phyloP scores from a whole-genome alignment of 2,888 invertebrate genomes.

The Phalera bucephala region DNA sequence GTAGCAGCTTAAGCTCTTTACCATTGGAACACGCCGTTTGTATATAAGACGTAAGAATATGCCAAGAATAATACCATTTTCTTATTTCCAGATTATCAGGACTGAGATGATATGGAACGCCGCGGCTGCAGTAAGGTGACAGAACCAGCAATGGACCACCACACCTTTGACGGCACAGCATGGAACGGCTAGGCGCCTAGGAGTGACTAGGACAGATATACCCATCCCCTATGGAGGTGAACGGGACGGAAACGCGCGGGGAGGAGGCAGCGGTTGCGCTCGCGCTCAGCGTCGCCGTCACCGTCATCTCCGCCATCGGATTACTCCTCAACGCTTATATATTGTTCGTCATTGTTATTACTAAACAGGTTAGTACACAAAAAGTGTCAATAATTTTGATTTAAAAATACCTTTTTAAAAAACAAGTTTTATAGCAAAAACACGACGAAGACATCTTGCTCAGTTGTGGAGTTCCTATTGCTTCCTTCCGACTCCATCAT shows the following conservation, averaged over 20 bases:
- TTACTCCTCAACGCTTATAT: slow-evolving; percentile 89
- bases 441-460: no score
- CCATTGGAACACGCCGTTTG: no score
- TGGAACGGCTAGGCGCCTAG: slow-evolving; percentile 48
- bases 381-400: no score
- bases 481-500: no score
- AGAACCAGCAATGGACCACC: slow-evolving; percentile 33
- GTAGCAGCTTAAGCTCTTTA: no score
- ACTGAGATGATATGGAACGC: slow-evolving; percentile 71
- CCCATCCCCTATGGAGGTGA: slow-evolving; percentile 60
- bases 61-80: no score
- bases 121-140: slow-evolving; percentile 74
- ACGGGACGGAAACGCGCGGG: slow-evolving; percentile 69
- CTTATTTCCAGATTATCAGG: slow-evolving; percentile 44
- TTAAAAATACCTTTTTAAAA: no score
- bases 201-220: slow-evolving; percentile 46
- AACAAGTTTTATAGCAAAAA: no score
- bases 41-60: no score
- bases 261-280: slow-evolving; percentile 85
- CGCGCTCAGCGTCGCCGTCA: slow-evolving; percentile 86
- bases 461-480: no score
- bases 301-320: slow-evolving; percentile 87
- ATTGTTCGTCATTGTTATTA: slow-evolving; percentile 87
- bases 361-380: slow-evolving; percentile 84
- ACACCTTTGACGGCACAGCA: slow-evolving; percentile 27